Evolutionary conservation across 2,113 vertebrate species (phyloP), one percentile per base, ranked within the genome.

Genomic region (Aegotheles bennettii): DNA sequence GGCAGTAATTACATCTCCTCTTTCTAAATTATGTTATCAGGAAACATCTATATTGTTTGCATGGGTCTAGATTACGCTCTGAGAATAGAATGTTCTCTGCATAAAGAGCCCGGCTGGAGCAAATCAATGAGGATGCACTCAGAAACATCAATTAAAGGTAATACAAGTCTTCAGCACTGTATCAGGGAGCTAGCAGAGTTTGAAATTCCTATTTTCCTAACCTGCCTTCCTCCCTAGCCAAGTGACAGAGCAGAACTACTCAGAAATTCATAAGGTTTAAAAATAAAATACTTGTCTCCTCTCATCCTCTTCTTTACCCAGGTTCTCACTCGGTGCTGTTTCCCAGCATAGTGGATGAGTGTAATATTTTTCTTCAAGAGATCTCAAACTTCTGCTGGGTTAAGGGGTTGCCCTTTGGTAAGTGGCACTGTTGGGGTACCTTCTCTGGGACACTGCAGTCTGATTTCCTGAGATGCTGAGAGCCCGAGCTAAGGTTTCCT

Each of bases 41-140:
- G 87, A 97, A 96, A 91, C 64, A 92, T 96, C 82, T 89, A 87
- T 87, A 94, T 95, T 94, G 82, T 96, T 95, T 79, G 12, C 85
- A 92, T 77, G 93, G 73, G 70, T 93, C 89, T 95, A 82, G 91
- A 87, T 96, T 95, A 94, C 60, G 9, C 73, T 91, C 92, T 87
- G 83, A 97, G 96, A 97, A 97, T 96, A 97, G 94, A 94, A 95
- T 93, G 92, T 96, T 97, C 95, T 54, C 80, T 84, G 89, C 89
- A 79, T 70, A 95, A 95, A 95, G 91, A 95, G 89, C 43, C 1
- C 1, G 40, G 91, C 89, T 95, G 90, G 79, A 90, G 96, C 92
- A 95, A 96, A 97, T 97, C 94, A 96, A 96, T 96, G 95, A 92
- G 77, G 83, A 95, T 86, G 94, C 88, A 89, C 93, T 96, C 94